These are phyloP conservation scores for Salticus scenicus DNA, from an alignment of 2,888 invertebrate species.

Conservation along the genomic window DNA sequence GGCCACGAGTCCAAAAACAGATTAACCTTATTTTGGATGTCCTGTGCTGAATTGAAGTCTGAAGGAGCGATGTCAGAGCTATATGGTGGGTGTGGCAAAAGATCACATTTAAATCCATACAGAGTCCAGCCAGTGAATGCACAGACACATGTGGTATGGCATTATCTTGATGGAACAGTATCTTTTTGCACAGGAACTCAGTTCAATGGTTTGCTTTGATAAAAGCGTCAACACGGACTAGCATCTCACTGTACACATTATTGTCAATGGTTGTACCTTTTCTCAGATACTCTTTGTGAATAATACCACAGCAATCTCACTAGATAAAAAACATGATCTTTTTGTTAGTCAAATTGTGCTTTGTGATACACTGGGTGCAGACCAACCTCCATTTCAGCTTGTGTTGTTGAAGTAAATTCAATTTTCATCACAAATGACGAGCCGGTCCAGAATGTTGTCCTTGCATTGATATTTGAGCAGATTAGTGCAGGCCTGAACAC, in stretches of 20 bases:
- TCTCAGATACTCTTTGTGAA: too few relatives aligned
- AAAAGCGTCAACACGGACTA: too few relatives aligned
- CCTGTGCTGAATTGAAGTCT: background rate
- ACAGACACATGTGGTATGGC: background rate
- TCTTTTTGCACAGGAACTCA: too few relatives aligned
- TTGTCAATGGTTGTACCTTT: too few relatives aligned
- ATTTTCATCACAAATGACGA: constrained; percentile 20
- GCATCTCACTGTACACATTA: too few relatives aligned
- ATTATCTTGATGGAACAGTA: background rate
- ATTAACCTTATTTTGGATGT: background rate
- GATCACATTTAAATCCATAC: background rate
- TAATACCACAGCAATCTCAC: too few relatives aligned
- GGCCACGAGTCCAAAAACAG: background rate
- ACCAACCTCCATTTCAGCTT: background rate
- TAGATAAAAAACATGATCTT: too few relatives aligned
- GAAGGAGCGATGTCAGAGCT: background rate
- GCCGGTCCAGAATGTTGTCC: background rate
- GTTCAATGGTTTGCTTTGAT: too few relatives aligned
- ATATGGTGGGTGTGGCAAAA: constrained; percentile 14
- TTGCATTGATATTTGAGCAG: constrained; percentile 19
- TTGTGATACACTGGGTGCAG: too few relatives aligned
- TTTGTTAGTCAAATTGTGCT: too few relatives aligned
- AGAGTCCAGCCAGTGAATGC: background rate
- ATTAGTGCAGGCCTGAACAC: constrained; percentile 10
- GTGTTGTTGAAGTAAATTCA: constrained; percentile 7